Base-by-base conservation (phyloP, 2,797 vertebrate genomes). In the Hyperoplus immaculatus region DNA sequence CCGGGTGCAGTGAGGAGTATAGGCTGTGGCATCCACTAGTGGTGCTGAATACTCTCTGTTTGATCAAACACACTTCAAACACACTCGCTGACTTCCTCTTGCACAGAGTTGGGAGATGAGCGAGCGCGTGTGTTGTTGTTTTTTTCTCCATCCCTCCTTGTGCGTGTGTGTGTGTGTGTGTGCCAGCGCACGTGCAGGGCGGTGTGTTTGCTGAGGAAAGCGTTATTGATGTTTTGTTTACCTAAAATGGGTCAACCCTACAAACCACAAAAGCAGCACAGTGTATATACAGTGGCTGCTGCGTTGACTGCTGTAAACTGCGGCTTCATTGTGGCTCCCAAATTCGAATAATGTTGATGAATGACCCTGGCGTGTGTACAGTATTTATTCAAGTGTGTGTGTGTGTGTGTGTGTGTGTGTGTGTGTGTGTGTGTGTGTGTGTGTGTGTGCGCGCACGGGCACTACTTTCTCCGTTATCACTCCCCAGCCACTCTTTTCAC, bases 31-130 rank as follows among this genome's bases (percentile, higher is more conserved):
- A 88, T 88, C 87, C 82, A 50, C 81, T 84, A 69, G 88, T 89
- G 91, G 84, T 85, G 90, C 91, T 91, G 93, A 90, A 93, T 94
- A 92, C 89, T 65, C 86, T n/a, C 56, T 81, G 90, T 94, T 93
- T 95, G 92, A 94, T 95, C 94, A 92, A 78, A 89, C 87, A 43
- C 91, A 94, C 93, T 94, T 95, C 92, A 95, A 94, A 94, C 92
- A 85, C 87, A 85, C 82, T 75, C 67, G 14, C 91, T 89, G 87
- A 88, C 89, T 92, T 88, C 86, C 89, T 88, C 78, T 79, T 14
- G 70, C 84, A 46, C 66, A 47, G 80, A 84, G 67, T 77, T 47
- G 65, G 64, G 61, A 85, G 81, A 84, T 12, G 69, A 60, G 75
- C 39, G 55, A 8, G 65, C 9, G 62, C 3, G 60, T 7, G 38